Evolutionary conservation across 2,797 vertebrate species (phyloP).

Genomic region (Tamandua tetradactyla): DNA sequence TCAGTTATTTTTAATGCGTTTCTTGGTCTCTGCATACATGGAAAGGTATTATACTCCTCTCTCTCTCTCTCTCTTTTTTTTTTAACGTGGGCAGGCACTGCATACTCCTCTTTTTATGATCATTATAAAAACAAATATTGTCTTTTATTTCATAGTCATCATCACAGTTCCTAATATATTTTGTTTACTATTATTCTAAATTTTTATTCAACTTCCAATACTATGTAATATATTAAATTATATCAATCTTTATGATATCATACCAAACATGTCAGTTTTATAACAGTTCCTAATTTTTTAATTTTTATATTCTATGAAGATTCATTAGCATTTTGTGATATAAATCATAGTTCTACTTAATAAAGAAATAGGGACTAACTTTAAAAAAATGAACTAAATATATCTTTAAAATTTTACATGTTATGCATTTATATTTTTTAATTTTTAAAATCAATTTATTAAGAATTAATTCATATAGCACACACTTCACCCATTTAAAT

Average conservation of each 20-base stretch:
- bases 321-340: not conserved
- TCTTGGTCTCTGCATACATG: not conserved
- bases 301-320: not conserved
- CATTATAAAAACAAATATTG: not conserved
- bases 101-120: not conserved
- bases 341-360: not conserved
- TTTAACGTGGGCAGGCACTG: no score
- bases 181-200: not conserved
- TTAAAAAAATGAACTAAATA: not conserved
- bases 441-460: not conserved
- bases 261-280: not conserved
- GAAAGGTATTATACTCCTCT: not conserved
- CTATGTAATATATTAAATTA: not conserved
- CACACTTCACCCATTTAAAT: no score
- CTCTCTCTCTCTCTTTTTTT: no score
- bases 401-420: not conserved
- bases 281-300: not conserved
- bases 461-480: no score
- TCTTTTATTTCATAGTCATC: no score
- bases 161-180: not conserved
- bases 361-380: not conserved
- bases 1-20: not conserved
- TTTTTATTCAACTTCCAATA: not conserved
- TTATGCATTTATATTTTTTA: not conserved
- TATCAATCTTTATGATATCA: not conserved